Percentiles rank a stretch among this genome's conserved stretches.
Evolutionary conservation across 2,113 vertebrate species (phyloP).

Genomic region (Plecturocebus donacophilus): DNA sequence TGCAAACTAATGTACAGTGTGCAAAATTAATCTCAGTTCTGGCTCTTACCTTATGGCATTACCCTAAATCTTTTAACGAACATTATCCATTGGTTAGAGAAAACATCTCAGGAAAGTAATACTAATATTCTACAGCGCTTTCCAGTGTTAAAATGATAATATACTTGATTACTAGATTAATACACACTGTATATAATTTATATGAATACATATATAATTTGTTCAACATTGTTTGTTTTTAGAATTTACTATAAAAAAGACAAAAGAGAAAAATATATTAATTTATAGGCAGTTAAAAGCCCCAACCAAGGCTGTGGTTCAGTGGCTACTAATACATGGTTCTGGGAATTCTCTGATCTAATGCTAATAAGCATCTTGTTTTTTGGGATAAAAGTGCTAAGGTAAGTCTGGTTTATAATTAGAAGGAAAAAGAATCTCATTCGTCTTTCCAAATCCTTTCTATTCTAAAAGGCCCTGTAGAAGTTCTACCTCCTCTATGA

Average conservation of each 20-base stretch:
- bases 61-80: not conserved
- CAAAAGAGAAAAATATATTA: slow-evolving; percentile 35
- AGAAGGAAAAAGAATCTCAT: not conserved
- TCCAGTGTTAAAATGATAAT: not conserved
- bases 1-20: not conserved
- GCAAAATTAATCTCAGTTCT: not conserved
- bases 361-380: not conserved
- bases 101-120: slow-evolving; percentile 16
- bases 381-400: not conserved
- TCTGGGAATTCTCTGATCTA: not conserved
- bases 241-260: not conserved
- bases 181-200: not conserved
- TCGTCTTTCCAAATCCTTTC: not conserved
- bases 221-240: not conserved
- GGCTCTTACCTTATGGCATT: not conserved
- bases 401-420: not conserved
- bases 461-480: not conserved
- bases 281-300: not conserved
- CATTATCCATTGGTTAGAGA: not conserved
- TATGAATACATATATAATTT: not conserved
- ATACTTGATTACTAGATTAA: slow-evolving; percentile 34
- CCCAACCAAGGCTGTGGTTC: not conserved
- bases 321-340: not conserved
- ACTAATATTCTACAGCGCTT: not conserved
- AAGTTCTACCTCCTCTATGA: not conserved